These are phyloP conservation scores for Agrotis clavis DNA, from an alignment of 2,888 invertebrate species.

Conservation along the genomic window DNA sequence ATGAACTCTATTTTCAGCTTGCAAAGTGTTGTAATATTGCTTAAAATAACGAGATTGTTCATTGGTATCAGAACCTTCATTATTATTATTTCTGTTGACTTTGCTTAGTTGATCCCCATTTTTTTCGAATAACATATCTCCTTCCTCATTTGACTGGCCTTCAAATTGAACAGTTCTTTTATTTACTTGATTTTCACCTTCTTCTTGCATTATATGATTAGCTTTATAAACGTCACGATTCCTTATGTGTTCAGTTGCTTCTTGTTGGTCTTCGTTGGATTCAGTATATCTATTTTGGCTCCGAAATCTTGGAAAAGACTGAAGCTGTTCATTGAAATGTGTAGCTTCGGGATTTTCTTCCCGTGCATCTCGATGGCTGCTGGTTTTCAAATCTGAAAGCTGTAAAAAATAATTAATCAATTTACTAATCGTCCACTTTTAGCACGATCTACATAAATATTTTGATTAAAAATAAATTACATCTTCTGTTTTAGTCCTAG, in stretches of 20 bases:
- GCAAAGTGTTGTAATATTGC: constrained; percentile 72
- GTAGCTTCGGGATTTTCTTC: constrained; percentile 62
- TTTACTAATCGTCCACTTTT: constrained; percentile 26
- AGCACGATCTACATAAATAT: not conserved
- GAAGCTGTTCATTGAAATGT: constrained; percentile 54
- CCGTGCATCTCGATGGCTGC: constrained; percentile 63
- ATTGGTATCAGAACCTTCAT: constrained; percentile 67
- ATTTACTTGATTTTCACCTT: constrained; percentile 61
- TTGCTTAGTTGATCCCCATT: constrained; percentile 67
- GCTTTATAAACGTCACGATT: constrained; percentile 65
- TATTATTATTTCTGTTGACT: constrained; percentile 68
- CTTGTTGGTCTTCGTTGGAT: constrained; percentile 67
- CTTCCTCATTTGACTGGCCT: constrained; percentile 68
- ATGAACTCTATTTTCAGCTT: constrained; percentile 71
- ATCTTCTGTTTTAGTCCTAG: constrained; percentile 60
- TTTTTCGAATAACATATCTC: constrained; percentile 73
- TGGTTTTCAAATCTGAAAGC: constrained; percentile 70
- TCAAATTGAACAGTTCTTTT: constrained; percentile 68
- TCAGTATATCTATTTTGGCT: constrained; percentile 67
- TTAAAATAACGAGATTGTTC: constrained; percentile 70
- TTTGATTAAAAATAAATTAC: constrained; percentile 40
- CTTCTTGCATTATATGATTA: constrained; percentile 60
- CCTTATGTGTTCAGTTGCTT: constrained; percentile 63
- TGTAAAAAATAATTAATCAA: constrained; percentile 46
- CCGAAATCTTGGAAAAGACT: constrained; percentile 54